phyloP scores from a whole-genome alignment of 2,113 vertebrate species.

The Bufo gargarizans region DNA sequence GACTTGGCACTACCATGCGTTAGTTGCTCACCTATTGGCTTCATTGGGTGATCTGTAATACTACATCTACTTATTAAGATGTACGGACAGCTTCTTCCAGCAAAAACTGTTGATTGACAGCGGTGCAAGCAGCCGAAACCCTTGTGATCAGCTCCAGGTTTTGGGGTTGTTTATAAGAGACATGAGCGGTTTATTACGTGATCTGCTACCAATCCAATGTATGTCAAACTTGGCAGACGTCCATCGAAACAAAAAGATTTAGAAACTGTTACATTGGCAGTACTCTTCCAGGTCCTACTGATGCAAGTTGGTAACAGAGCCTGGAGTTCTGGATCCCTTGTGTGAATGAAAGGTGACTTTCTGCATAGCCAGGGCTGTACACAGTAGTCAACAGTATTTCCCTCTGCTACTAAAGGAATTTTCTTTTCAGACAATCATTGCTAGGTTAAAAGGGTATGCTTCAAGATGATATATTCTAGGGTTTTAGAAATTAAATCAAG shows the following conservation, averaged over 20 bases:
- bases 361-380: neutral
- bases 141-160: neutral
- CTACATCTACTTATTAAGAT: too few species aligned
- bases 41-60: too few species aligned
- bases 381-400: too few species aligned
- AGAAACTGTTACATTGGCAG: neutral
- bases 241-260: too few species aligned
- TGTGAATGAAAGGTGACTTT: neutral
- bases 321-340: neutral
- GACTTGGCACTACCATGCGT: neutral
- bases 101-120: too few species aligned
- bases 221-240: too few species aligned
- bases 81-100: too few species aligned
- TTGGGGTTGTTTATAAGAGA: neutral
- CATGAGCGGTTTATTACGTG: neutral
- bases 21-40: too few species aligned
- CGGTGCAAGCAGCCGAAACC: neutral
- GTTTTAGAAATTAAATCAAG: neutral
- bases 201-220: neutral
- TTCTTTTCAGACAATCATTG: neutral
- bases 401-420: too few species aligned
- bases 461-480: neutral
- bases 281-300: neutral
- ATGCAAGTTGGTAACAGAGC: neutral
- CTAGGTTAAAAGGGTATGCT: neutral